These are phyloP conservation scores for Cancer borealis DNA, from an alignment of 2,888 invertebrate species.

Conservation along the genomic window DNA sequence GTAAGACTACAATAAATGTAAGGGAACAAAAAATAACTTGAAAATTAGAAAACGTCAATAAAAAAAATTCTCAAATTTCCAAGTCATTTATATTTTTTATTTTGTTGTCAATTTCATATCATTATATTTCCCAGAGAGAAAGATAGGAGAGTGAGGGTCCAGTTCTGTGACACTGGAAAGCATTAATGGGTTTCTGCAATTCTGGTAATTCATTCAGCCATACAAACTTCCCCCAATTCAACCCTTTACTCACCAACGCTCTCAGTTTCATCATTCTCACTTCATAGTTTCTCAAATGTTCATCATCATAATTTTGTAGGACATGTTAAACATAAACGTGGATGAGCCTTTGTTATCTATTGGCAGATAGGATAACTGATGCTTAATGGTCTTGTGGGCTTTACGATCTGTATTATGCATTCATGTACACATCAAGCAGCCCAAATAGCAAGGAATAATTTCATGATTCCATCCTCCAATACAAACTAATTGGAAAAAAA, in stretches of 20 bases:
- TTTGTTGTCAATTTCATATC: background rate
- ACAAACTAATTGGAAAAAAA: background rate
- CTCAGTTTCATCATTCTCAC: background rate
- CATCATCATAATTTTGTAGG: background rate
- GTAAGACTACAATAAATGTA: constrained; percentile 35
- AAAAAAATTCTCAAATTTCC: background rate
- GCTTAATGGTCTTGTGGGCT: background rate
- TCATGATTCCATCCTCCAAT: background rate
- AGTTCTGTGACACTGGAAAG: background rate
- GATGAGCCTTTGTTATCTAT: background rate
- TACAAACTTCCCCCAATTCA: background rate
- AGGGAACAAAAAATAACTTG: background rate
- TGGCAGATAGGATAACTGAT: background rate
- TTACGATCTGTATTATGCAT: background rate
- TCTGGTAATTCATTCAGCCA: background rate
- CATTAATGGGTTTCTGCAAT: background rate
- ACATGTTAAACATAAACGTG: background rate
- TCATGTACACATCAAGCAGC: background rate
- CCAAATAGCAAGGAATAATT: background rate
- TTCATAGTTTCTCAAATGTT: background rate
- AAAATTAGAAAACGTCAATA: background rate
- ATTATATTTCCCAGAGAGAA: background rate
- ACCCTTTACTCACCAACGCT: background rate
- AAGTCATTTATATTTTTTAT: background rate
- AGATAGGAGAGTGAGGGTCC: background rate